Percentiles rank a stretch among this genome's conserved stretches.
Evolutionary conservation across 92 coral and sea anemone species (phyloP).

Genomic region (Heliopora coerulea): DNA sequence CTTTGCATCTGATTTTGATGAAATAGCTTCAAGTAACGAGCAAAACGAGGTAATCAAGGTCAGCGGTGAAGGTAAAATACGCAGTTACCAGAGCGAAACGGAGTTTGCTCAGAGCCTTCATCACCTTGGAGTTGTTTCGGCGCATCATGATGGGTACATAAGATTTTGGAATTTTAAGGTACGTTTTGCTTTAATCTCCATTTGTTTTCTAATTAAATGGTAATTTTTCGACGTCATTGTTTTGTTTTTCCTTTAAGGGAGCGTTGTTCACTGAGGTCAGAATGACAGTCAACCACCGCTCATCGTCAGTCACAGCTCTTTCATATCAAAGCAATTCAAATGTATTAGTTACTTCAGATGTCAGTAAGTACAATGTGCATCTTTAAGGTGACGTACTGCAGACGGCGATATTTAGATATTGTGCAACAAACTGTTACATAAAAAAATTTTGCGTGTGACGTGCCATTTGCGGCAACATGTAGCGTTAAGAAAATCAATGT

Average conservation of each 20-base stretch:
- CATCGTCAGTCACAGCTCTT: conserved; percentile 85
- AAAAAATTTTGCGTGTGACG: too few relatives aligned
- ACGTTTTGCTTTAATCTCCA: conserved; percentile 26
- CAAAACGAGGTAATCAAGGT: not conserved
- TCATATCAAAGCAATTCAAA: conserved; percentile 80
- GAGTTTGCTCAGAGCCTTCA: conserved; percentile 50
- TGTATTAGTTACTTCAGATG: conserved; percentile 84
- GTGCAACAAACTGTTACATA: not conserved
- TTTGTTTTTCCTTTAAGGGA: conserved; percentile 57
- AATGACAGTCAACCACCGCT: conserved; percentile 79
- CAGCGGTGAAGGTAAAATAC: not conserved
- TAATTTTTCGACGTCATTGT: not conserved
- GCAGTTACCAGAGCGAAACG: not conserved
- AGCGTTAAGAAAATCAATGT: too few relatives aligned
- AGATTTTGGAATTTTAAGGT: conserved; percentile 92
- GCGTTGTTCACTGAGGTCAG: conserved; percentile 79
- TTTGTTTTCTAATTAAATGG: not conserved
- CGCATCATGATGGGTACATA: conserved; percentile 89
- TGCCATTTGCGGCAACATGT: too few relatives aligned
- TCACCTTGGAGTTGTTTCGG: conserved; percentile 76
- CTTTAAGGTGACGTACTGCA: not conserved
- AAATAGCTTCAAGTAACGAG: not conserved
- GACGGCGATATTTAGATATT: too few relatives aligned
- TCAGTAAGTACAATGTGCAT: conserved; percentile 57
- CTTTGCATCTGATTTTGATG: not conserved